Conservation (phyloP, 2,888 invertebrate species). For the Glyphotaelius pellucidus region DNA sequence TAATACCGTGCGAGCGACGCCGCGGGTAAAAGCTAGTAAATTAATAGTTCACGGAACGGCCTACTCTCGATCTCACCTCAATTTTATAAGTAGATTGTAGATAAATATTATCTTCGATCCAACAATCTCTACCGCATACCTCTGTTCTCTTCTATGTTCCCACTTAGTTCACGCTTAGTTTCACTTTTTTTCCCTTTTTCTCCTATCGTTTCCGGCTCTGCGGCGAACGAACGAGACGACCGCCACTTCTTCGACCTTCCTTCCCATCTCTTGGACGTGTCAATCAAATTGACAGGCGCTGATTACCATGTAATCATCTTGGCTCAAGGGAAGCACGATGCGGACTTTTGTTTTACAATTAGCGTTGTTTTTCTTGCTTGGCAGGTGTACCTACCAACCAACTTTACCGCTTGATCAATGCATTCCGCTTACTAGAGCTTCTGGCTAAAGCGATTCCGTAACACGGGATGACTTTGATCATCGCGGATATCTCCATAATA, state of each 20-base stretch:
- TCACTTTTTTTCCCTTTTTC: conserved; percentile 16
- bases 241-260: neutral
- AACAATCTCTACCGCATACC: neutral
- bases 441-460: neutral
- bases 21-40: too few relatives aligned
- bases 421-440: neutral
- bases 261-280: neutral
- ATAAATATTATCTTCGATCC: neutral
- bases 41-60: neutral
- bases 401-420: neutral
- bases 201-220: neutral
- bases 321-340: neutral
- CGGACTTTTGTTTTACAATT: neutral
- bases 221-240: neutral
- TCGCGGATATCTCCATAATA: too few relatives aligned
- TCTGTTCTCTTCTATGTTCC: neutral
- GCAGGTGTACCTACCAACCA: neutral
- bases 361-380: neutral
- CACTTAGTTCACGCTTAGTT: neutral
- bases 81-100: neutral
- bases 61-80: neutral
- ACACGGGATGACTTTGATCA: too few relatives aligned
- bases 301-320: neutral
- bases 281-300: neutral
- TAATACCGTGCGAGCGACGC: too few relatives aligned